Conservation (phyloP, 2,113 vertebrate genomes). For the Melospiza georgiana region DNA sequence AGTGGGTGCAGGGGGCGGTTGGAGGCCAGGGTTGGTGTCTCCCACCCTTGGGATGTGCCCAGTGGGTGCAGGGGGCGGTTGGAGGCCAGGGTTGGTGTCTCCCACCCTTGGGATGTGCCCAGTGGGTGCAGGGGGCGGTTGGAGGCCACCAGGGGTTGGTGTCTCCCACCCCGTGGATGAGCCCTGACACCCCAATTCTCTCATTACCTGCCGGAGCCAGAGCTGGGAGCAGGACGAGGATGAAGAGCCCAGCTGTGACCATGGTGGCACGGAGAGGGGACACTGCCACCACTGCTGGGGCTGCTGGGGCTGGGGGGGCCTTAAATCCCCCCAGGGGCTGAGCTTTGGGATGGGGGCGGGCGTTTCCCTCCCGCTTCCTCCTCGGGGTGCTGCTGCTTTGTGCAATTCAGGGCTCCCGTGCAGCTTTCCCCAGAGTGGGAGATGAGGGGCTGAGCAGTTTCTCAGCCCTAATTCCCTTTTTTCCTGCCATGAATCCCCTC, state of each 20-base stretch:
- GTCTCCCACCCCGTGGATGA: too few species aligned
- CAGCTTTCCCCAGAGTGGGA: not conserved
- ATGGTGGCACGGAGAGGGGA: not conserved
- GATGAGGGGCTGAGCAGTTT: not conserved
- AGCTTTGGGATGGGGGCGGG: accelerated
- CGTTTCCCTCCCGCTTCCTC: not conserved
- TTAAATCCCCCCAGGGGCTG: not conserved
- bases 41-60: too few species aligned
- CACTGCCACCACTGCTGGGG: not conserved
- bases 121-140: too few species aligned
- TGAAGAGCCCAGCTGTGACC: not conserved
- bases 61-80: too few species aligned
- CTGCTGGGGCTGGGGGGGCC: not conserved
- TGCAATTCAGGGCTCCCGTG: not conserved
- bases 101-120: too few species aligned
- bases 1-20: too few species aligned
- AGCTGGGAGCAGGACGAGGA: not conserved
- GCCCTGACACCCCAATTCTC: not conserved
- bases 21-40: too few species aligned
- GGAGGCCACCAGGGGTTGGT: too few species aligned
- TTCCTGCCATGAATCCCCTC: not conserved
- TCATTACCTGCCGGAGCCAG: not conserved
- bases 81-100: too few species aligned
- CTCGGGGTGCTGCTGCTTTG: not conserved
- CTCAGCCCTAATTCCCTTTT: not conserved